Conservation (phyloP, 2,113 vertebrate species). For the Vulpes vulpes region DNA sequence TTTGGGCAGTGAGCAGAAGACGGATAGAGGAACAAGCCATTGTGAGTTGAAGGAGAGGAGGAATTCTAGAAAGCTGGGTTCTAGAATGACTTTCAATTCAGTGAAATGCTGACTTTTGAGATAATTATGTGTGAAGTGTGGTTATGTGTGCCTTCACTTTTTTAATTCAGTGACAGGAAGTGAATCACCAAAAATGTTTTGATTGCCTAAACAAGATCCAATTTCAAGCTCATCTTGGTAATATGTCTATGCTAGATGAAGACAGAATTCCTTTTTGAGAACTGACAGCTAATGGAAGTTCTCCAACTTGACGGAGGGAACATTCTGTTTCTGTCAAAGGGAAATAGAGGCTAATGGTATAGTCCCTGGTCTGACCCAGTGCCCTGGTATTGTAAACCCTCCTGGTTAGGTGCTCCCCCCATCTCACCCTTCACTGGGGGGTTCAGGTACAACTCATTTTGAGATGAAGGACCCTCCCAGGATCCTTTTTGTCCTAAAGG, state of each 20-base stretch:
- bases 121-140: constrained; percentile 61
- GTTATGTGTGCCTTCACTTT: constrained; percentile 69
- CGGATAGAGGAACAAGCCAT: not conserved
- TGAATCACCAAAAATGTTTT: constrained; percentile 79
- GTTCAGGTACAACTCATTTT: not conserved
- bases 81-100: constrained; percentile 39
- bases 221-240: constrained; percentile 68
- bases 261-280: not conserved
- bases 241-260: constrained; percentile 51
- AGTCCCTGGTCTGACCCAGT: not conserved
- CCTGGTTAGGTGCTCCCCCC: not conserved
- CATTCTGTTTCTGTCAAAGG: not conserved
- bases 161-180: constrained; percentile 60
- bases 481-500: not conserved
- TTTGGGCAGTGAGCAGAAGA: not conserved
- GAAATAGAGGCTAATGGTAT: not conserved
- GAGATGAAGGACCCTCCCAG: not conserved
- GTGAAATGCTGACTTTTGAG: not conserved
- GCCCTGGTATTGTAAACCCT: not conserved
- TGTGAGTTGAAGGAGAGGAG: not conserved
- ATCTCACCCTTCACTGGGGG: not conserved
- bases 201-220: constrained; percentile 76
- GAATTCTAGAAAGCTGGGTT: not conserved
- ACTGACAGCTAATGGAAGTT: not conserved
- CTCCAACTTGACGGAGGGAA: not conserved